Conservation (phyloP, 2,888 invertebrate genomes). For the Rhagium mordax region DNA sequence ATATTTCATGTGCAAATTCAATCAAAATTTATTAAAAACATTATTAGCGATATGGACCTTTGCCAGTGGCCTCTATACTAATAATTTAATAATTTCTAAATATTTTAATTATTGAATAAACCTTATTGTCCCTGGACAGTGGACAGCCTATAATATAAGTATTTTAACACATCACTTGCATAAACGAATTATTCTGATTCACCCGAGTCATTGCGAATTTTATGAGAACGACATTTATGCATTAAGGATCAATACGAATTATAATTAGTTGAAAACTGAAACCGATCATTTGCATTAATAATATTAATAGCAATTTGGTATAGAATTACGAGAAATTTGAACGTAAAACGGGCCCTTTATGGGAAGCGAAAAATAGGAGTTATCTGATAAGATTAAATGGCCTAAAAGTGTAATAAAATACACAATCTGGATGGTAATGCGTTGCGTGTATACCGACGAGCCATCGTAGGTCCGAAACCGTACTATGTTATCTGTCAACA, state of each 20-base stretch:
- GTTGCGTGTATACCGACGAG: slow-evolving; percentile 37
- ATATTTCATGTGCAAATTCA: no score
- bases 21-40: background rate
- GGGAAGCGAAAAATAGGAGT: slow-evolving; percentile 33
- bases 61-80: background rate
- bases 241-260: background rate
- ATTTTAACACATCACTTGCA: background rate
- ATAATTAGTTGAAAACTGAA: background rate
- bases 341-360: slow-evolving; percentile 22
- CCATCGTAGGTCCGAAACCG: slow-evolving; percentile 46
- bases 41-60: background rate
- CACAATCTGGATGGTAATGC: slow-evolving; percentile 49
- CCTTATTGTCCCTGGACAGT: background rate
- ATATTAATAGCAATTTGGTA: background rate
- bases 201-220: background rate
- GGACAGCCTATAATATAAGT: background rate
- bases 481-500: slow-evolving; percentile 61
- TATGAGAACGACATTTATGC: background rate
- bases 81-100: background rate
- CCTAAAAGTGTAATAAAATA: slow-evolving; percentile 55
- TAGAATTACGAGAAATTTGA: background rate
- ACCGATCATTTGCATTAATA: background rate
- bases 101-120: background rate
- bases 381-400: slow-evolving; percentile 48
- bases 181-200: background rate